Evolutionary conservation across 2,113 vertebrate genomes (phyloP).

Genomic region (Callionymus lyra): DNA sequence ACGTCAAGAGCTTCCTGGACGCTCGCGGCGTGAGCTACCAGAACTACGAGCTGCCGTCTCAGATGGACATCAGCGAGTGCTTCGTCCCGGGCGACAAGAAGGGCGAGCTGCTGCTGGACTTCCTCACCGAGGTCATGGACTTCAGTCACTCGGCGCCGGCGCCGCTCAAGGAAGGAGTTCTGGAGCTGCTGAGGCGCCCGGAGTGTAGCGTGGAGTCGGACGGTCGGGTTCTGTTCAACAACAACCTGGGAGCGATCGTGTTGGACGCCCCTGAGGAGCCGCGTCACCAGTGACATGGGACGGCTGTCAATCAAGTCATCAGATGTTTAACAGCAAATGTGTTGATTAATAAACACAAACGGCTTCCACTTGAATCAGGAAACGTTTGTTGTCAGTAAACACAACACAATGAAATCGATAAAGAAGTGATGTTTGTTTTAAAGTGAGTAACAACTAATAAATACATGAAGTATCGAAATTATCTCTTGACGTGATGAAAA

Average conservation of each 20-base stretch:
- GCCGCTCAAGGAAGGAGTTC: constrained; percentile 69
- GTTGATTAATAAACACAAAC: too few species aligned
- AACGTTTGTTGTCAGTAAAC: too few species aligned
- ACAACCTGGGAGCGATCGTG: constrained; percentile 70
- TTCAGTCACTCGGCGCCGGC: constrained; percentile 75
- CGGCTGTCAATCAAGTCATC: too few species aligned
- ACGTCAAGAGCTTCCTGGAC: constrained; percentile 71
- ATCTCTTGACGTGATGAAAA: too few species aligned
- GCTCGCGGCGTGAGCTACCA: constrained; percentile 65
- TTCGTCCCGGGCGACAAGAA: constrained; percentile 74
- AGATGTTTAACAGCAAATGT: too few species aligned
- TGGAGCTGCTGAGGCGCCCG: constrained; percentile 70
- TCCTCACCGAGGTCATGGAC: constrained; percentile 77
- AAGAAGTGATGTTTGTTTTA: too few species aligned
- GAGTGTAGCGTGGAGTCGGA: constrained; percentile 70
- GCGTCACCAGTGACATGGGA: too few species aligned
- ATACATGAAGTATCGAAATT: too few species aligned
- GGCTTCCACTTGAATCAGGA: too few species aligned
- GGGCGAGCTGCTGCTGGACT: constrained; percentile 83
- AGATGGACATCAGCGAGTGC: constrained; percentile 84
- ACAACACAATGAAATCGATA: too few species aligned
- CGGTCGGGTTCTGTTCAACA: constrained; percentile 80
- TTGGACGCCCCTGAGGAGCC: constrained; percentile 50
- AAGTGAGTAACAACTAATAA: too few species aligned
- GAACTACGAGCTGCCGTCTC: constrained; percentile 66